These are phyloP conservation scores for Phenganax stokvisi DNA, from an alignment of 92 coral and sea anemone species.

Conservation along the genomic window DNA sequence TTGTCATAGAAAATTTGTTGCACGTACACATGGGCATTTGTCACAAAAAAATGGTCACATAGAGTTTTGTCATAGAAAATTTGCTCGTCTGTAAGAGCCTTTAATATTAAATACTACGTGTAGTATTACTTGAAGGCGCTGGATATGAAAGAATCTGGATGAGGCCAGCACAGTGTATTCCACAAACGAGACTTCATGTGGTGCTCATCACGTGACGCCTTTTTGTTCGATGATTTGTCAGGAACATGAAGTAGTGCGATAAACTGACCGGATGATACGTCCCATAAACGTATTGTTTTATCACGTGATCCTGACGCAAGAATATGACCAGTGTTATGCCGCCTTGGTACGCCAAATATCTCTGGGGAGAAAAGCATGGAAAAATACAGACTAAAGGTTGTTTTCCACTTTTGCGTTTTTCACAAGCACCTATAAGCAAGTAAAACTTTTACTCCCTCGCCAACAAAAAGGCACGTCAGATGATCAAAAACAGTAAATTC, in stretches of 20 bases:
- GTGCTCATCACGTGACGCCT: constrained; percentile 70
- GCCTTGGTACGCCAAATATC: constrained; percentile 55
- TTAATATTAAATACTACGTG: background rate
- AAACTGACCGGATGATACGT: constrained; percentile 64
- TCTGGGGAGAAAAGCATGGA: background rate
- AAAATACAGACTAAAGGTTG: background rate
- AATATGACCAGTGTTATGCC: constrained; percentile 58
- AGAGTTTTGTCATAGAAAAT: too few relatives aligned
- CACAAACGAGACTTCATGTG: constrained; percentile 74
- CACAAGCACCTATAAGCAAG: background rate
- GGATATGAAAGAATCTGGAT: constrained; percentile 59
- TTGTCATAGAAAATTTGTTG: too few relatives aligned
- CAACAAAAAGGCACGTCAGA: too few relatives aligned
- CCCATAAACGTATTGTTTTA: constrained; percentile 85
- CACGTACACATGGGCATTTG: too few relatives aligned
- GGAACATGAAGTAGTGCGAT: constrained; percentile 70
- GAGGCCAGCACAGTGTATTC: constrained; percentile 87
- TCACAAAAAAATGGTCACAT: too few relatives aligned
- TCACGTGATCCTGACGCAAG: constrained; percentile 88
- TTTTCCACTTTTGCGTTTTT: background rate
- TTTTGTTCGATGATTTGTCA: constrained; percentile 61
- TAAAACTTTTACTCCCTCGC: background rate
- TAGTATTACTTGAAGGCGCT: constrained; percentile 71
- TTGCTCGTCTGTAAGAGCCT: too few relatives aligned
- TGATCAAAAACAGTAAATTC: too few relatives aligned